phyloP scores from a whole-genome alignment of 1,140 invertebrate species.

The Brachionus rubens region DNA sequence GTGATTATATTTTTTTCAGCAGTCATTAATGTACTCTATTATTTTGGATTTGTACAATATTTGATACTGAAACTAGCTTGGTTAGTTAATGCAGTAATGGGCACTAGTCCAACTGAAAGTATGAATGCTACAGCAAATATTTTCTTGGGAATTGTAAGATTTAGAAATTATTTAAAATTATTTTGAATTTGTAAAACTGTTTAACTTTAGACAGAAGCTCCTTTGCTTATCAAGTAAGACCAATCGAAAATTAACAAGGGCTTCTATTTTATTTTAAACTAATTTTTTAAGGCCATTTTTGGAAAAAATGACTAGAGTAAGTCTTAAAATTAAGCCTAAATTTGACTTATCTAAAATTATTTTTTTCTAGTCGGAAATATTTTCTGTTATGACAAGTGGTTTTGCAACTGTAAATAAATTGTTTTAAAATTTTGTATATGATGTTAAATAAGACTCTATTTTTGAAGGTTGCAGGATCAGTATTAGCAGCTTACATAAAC shows the following conservation, averaged over 20 bases:
- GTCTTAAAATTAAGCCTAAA: neutral
- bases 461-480: neutral
- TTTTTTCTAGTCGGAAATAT: constrained; percentile 65
- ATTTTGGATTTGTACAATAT: constrained; percentile 79
- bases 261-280: neutral
- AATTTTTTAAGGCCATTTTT: constrained; percentile 33
- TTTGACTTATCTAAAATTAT: neutral
- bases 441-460: neutral
- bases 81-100: constrained; percentile 33
- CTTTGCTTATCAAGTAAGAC: constrained; percentile 15
- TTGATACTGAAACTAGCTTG: constrained; percentile 74
- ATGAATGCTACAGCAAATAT: constrained; percentile 57
- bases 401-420: constrained; percentile 76
- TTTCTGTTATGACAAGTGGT: constrained; percentile 85
- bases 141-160: constrained; percentile 53
- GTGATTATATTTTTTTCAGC: constrained; percentile 89
- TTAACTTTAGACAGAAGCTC: constrained; percentile 30
- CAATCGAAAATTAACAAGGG: neutral
- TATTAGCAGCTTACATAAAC: constrained; percentile 31
- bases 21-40: constrained; percentile 79
- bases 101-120: constrained; percentile 41
- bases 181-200: neutral
- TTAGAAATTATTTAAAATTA: neutral
- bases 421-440: too few relatives aligned
- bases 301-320: constrained; percentile 41